phyloP scores from a whole-genome alignment of 2,797 vertebrate genomes.

The Chelon auratus region DNA sequence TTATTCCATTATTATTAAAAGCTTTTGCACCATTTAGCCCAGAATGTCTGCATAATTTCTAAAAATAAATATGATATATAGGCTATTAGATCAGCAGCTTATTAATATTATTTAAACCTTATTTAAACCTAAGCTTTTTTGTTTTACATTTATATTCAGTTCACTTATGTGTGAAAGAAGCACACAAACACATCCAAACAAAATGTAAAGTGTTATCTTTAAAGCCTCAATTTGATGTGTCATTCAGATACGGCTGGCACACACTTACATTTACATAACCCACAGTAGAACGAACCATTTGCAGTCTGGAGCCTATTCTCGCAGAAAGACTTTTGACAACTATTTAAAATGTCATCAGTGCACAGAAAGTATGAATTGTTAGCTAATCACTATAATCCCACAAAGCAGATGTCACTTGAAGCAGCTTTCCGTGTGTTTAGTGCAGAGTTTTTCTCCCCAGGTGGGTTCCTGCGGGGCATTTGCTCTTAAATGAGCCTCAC shows the following conservation, averaged over 20 bases:
- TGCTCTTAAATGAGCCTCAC: slow-evolving; percentile 58
- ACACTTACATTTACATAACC: not conserved
- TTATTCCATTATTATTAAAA: too few species aligned
- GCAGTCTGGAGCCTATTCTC: not conserved
- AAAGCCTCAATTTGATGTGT: not conserved
- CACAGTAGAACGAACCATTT: slow-evolving; percentile 2
- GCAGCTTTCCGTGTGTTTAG: slow-evolving; percentile 51
- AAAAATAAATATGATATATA: too few species aligned
- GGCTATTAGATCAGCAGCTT: too few species aligned
- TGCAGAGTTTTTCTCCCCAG: slow-evolving; percentile 70
- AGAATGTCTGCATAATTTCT: too few species aligned
- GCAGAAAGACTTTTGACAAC: not conserved
- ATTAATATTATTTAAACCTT: too few species aligned
- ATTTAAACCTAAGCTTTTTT: not conserved
- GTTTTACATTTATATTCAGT: not conserved
- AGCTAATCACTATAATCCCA: slow-evolving; percentile 33
- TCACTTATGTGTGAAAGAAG: not conserved
- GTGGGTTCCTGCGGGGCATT: slow-evolving; percentile 51
- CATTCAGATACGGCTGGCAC: not conserved
- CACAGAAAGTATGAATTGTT: slow-evolving; percentile 31
- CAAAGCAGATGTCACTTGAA: slow-evolving; percentile 41
- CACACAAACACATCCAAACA: not conserved
- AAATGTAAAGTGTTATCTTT: not conserved
- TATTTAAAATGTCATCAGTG: slow-evolving; percentile 27
- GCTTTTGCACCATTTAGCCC: too few species aligned